Evolutionary conservation across 1,140 invertebrate species (phyloP).

Genomic region (Aphelinus certus): DNA sequence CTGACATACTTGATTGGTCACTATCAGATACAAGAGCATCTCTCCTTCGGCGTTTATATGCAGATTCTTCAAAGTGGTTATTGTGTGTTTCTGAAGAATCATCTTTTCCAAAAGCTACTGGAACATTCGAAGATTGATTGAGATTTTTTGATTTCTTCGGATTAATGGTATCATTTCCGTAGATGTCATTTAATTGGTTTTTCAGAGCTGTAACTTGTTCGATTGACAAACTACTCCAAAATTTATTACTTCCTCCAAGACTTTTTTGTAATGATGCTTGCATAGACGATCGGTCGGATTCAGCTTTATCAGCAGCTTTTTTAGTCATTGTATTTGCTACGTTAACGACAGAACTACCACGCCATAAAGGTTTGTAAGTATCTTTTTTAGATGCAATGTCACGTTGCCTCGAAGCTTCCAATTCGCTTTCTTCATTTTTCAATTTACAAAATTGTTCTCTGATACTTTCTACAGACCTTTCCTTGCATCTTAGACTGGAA

Average conservation of each 20-base stretch:
- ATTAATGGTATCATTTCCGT: constrained; percentile 69
- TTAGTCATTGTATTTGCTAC: constrained; percentile 74
- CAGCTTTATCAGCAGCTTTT: constrained; percentile 55
- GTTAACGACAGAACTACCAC: constrained; percentile 82
- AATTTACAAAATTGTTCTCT: constrained; percentile 76
- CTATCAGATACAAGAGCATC: neutral
- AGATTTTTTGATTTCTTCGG: constrained; percentile 43
- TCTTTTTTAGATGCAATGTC: constrained; percentile 71
- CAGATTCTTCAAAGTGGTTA: too few relatives aligned
- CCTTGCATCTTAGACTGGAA: constrained; percentile 80
- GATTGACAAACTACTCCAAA: constrained; percentile 85
- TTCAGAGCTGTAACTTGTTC: constrained; percentile 86
- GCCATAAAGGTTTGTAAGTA: constrained; percentile 82
- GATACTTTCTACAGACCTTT: constrained; percentile 88
- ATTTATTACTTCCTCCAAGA: constrained; percentile 75
- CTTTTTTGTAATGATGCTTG: constrained; percentile 60
- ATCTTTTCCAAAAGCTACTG: neutral
- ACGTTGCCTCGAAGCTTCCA: constrained; percentile 57
- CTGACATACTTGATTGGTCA: constrained; percentile 5
- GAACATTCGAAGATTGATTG: neutral
- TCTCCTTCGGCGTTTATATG: neutral
- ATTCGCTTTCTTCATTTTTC: constrained; percentile 62
- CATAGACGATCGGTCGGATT: constrained; percentile 47
- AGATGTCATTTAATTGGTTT: constrained; percentile 84
- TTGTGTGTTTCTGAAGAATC: too few relatives aligned